A percentile compares a stretch with the other conserved stretches of the same genome.
Evolutionary conservation across 2,888 invertebrate species (phyloP).

Genomic region (Aleiodes leptofemur): DNA sequence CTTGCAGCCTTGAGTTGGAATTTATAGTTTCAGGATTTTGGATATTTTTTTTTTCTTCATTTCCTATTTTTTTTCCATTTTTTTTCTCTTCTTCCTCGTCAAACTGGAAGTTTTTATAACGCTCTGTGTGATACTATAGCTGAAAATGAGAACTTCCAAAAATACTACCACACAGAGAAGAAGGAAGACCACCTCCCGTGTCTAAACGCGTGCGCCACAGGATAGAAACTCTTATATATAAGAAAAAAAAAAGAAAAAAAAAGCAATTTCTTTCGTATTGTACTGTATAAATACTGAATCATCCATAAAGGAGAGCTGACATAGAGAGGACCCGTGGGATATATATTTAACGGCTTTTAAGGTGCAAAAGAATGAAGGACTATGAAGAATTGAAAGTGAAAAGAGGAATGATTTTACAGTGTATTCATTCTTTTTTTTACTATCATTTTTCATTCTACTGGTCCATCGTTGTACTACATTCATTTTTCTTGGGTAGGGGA

Average conservation of each 20-base stretch:
- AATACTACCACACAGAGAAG: slow-evolving; percentile 51
- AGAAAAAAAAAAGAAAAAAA: slow-evolving; percentile 53
- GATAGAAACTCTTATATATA: slow-evolving; percentile 56
- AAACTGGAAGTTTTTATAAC: slow-evolving; percentile 1
- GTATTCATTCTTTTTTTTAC: slow-evolving; percentile 4
- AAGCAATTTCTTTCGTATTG: slow-evolving; percentile 70
- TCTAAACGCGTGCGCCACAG: slow-evolving; percentile 56
- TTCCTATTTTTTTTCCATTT: slow-evolving; percentile 6
- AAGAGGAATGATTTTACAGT: slow-evolving; percentile 12
- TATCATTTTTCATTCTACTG: slow-evolving; percentile 30
- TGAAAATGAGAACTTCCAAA: slow-evolving; percentile 31
- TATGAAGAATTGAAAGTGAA: not conserved
- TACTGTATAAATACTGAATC: slow-evolving; percentile 71
- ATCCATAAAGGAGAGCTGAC: slow-evolving; percentile 55
- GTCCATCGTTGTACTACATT: slow-evolving; percentile 25
- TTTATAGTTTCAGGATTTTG: slow-evolving; percentile 33
- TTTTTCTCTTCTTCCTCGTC: not conserved
- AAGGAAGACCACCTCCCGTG: slow-evolving; percentile 66
- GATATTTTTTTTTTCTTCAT: slow-evolving; percentile 9
- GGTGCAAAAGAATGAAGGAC: slow-evolving; percentile 19
- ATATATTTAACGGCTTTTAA: slow-evolving; percentile 69
- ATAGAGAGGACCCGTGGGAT: slow-evolving; percentile 55
- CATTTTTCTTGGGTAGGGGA: not conserved
- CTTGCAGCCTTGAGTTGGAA: slow-evolving; percentile 23
- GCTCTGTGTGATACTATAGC: slow-evolving; percentile 37